Conservation (phyloP, 1,140 invertebrate species). For the Cylas formicarius region DNA sequence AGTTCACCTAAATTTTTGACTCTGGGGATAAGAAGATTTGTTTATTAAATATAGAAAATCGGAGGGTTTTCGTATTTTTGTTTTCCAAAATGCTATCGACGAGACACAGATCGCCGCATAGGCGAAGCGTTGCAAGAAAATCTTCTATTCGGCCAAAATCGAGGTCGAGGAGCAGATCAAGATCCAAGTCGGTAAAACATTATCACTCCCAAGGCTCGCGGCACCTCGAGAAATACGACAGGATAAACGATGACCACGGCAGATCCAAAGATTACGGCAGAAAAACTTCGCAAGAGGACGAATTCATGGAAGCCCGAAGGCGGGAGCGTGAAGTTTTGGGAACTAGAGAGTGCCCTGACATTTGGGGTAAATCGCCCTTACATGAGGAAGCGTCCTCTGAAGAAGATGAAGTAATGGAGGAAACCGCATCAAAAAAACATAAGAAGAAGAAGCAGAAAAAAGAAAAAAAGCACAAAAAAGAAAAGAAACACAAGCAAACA, state of each 20-base stretch:
- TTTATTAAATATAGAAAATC: no score
- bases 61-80: no score
- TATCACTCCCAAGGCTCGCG: constrained; percentile 1
- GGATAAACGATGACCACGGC: constrained; percentile 15
- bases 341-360: constrained; percentile 53
- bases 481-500: constrained; percentile 43
- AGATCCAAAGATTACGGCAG: constrained; percentile 10
- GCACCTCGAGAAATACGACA: constrained; percentile 9
- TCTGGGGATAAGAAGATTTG: no score
- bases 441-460: constrained; percentile 48
- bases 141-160: background rate
- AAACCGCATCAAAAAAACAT: constrained; percentile 35
- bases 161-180: constrained; percentile 5
- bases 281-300: constrained; percentile 42
- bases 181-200: constrained; percentile 1
- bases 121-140: no score
- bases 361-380: constrained; percentile 67
- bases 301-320: constrained; percentile 56
- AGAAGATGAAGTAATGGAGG: constrained; percentile 52
- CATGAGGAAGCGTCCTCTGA: constrained; percentile 46
- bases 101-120: no score
- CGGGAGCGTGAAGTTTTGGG: constrained; percentile 67
- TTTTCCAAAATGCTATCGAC: no score
- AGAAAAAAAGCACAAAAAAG: constrained; percentile 44
- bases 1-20: no score